Base-by-base conservation (phyloP, 2,797 vertebrate species). In the Amblyopsis hoosieri region DNA sequence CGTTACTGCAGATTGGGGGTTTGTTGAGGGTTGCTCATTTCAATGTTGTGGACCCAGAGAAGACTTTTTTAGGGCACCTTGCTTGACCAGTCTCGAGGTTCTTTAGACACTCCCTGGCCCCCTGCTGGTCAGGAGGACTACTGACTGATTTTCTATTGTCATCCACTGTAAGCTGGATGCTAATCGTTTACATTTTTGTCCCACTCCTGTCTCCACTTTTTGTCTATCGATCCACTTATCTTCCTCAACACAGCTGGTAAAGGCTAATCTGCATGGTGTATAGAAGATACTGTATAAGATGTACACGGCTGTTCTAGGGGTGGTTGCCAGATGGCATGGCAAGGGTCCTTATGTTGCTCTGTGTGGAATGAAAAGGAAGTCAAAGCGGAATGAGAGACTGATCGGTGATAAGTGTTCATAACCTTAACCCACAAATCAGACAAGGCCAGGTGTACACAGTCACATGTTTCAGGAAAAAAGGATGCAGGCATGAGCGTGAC, bases 51-150 rank as follows among this genome's bases (percentile, higher is more conserved):
- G n/a, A 2, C 12, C 10, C 47, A 37, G 9, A 37, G 37, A 37
- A 37, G 37, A 37, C 50, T 57, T 62, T 54, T 45, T 15, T 23
- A 17, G 11, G 8, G 12, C 17, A 42, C 15, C 7, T 33, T 52
- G 64, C 12, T 54, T 70, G 33, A 66, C 42, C 9, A 4, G n/a
- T 23, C 8, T 46, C 5, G 2, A 23, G n/a, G 13, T 8, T 9
- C 12, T 58, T 2, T 61, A 47, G 49, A 61, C 47, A 15, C 45
- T 67, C 49, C 64, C n/a, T 51, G 45, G 61, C 69, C 76, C 72
- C 80, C 50, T 89, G 86, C 83, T 76, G 82, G 85, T 66, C 67
- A 67, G 72, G 79, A 46, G 71, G 72, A 72, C 53, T 23, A 42
- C 51, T 19, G 42, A 23, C 3, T 14, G 23, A 23, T 23, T 23